Evolutionary conservation across 1,140 invertebrate genomes (phyloP).

Genomic region (Apis laboriosa): DNA sequence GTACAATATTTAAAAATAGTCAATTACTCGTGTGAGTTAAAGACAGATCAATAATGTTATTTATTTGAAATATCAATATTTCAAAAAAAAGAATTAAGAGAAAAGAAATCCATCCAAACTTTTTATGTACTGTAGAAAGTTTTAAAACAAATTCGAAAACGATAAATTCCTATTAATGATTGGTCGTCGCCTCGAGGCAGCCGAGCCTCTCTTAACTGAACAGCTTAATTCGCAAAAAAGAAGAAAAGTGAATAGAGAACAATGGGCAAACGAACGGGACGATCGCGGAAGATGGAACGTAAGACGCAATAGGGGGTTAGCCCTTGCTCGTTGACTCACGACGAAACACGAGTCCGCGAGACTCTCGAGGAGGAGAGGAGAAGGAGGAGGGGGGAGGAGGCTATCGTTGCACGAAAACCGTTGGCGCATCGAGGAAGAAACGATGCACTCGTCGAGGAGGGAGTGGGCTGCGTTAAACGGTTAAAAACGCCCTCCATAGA

Average conservation of each 20-base stretch:
- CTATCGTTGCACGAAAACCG: constrained; percentile 20
- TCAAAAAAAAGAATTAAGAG: too few relatives aligned
- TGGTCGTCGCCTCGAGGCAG: too few relatives aligned
- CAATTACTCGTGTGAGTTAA: too few relatives aligned
- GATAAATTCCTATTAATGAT: too few relatives aligned
- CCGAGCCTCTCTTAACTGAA: not conserved
- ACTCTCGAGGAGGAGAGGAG: too few relatives aligned
- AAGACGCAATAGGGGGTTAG: not conserved
- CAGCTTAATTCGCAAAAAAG: not conserved
- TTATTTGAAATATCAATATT: too few relatives aligned
- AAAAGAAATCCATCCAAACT: too few relatives aligned
- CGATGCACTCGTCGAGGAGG: constrained; percentile 28
- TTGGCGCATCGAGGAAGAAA: not conserved
- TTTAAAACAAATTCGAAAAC: too few relatives aligned
- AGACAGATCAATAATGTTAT: too few relatives aligned
- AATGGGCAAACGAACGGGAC: not conserved
- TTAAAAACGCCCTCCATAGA: constrained; percentile 62
- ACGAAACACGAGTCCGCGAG: not conserved
- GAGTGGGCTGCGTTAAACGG: constrained; percentile 5
- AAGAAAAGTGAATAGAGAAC: not conserved
- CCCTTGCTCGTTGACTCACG: not conserved
- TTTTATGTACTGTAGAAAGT: too few relatives aligned
- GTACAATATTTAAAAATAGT: too few relatives aligned
- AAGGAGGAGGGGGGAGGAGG: too few relatives aligned
- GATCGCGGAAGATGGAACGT: not conserved